Percentiles rank a stretch among this genome's conserved stretches.
Evolutionary conservation across 2,888 invertebrate species (phyloP).

Genomic region (Melieria omissa): DNA sequence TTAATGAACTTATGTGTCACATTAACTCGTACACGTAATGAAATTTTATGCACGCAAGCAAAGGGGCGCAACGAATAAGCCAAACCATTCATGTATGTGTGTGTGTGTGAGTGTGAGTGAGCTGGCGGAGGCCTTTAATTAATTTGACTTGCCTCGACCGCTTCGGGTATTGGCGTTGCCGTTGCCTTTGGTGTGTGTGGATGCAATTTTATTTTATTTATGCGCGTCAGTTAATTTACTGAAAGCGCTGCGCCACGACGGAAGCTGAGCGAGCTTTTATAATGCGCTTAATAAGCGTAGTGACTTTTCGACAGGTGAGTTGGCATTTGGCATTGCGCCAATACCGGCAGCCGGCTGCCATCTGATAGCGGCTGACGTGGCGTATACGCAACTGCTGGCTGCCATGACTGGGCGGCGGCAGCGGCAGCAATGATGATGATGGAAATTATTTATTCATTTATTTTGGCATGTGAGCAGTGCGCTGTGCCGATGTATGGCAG

Average conservation of each 20-base stretch:
- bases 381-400: neutral
- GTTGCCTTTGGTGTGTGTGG: slow-evolving; percentile 42
- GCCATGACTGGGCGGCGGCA: slow-evolving; percentile 26
- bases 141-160: slow-evolving; percentile 50
- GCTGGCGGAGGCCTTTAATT: slow-evolving; percentile 51
- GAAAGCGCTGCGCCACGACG: slow-evolving; percentile 34
- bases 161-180: neutral
- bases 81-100: no score
- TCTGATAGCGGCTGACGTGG: neutral
- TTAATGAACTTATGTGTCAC: slow-evolving; percentile 41
- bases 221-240: slow-evolving; percentile 41
- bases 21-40: slow-evolving; percentile 24
- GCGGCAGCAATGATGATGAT: slow-evolving; percentile 44
- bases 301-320: slow-evolving; percentile 54
- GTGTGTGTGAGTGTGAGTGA: slow-evolving; percentile 33
- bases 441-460: slow-evolving; percentile 37
- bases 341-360: neutral
- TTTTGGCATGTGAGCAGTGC: slow-evolving; percentile 24
- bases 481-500: slow-evolving; percentile 35
- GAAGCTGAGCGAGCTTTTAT: slow-evolving; percentile 32
- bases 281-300: slow-evolving; percentile 52
- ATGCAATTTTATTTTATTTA: slow-evolving; percentile 31
- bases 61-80: no score
- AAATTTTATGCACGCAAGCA: slow-evolving; percentile 18
- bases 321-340: slow-evolving; percentile 29